phyloP scores from a whole-genome alignment of 2,888 invertebrate species.

The Lepetodrilus schrolli region DNA sequence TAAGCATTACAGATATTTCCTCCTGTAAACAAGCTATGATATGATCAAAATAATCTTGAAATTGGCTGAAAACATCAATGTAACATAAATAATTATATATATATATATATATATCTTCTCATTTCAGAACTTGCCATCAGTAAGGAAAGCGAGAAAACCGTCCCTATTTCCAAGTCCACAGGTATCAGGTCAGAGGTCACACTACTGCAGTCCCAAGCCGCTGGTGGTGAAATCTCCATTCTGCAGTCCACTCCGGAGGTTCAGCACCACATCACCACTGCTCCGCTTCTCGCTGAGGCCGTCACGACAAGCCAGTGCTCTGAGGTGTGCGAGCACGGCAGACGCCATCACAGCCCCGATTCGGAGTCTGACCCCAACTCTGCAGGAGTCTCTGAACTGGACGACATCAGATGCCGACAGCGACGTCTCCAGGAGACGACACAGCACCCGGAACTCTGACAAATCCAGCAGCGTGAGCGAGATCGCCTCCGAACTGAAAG shows the following conservation, averaged over 20 bases:
- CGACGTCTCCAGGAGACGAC: not conserved
- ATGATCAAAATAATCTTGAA: too few relatives aligned
- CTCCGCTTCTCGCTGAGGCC: not conserved
- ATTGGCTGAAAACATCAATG: too few relatives aligned
- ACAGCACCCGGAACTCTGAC: not conserved
- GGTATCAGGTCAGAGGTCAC: not conserved
- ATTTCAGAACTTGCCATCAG: constrained; percentile 24
- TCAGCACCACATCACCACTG: not conserved
- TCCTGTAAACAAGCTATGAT: too few relatives aligned
- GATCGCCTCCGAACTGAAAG: not conserved
- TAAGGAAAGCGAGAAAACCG: not conserved
- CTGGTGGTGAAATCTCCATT: not conserved
- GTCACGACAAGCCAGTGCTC: not conserved
- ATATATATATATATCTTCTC: too few relatives aligned
- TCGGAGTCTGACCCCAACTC: constrained; percentile 59
- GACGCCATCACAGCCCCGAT: constrained; percentile 50
- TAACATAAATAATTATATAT: too few relatives aligned
- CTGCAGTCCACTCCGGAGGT: constrained; percentile 2
- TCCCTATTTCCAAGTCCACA: not conserved
- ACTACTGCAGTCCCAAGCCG: not conserved
- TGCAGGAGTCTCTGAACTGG: constrained; percentile 63
- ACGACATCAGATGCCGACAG: constrained; percentile 40
- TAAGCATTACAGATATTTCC: too few relatives aligned
- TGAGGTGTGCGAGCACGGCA: not conserved
- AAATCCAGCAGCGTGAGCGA: not conserved